Evolutionary conservation across 2,797 vertebrate genomes (phyloP).

Genomic region (Thaleichthys pacificus): DNA sequence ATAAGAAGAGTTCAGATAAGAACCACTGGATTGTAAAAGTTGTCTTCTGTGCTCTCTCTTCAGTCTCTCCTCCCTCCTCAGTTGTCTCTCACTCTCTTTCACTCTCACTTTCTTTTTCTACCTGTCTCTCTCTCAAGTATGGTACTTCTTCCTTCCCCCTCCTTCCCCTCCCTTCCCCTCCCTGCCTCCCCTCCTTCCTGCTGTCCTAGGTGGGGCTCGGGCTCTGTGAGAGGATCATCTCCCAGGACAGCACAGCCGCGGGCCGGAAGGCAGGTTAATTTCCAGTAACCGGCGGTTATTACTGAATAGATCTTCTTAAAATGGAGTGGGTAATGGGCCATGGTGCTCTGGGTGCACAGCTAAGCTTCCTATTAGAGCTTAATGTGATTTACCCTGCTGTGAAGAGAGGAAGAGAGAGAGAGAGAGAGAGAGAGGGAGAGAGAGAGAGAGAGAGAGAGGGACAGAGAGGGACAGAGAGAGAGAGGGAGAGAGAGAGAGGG

Average conservation of each 20-base stretch:
- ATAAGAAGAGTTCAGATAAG: too few relatives aligned
- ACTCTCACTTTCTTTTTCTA: constrained; percentile 4
- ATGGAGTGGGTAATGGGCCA: constrained; percentile 69
- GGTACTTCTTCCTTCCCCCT: too few relatives aligned
- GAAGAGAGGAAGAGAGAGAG: constrained; percentile 22
- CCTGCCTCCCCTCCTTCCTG: constrained; percentile 9
- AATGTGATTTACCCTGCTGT: constrained; percentile 67
- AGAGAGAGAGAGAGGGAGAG: not conserved
- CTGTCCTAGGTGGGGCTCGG: constrained; percentile 31
- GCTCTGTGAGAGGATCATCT: constrained; percentile 57
- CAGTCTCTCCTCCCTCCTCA: constrained; percentile 38
- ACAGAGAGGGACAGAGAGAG: not conserved
- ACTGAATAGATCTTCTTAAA: constrained; percentile 67
- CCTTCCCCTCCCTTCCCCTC: too few relatives aligned
- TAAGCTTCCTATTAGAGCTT: constrained; percentile 66
- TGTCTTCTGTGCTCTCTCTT: not conserved
- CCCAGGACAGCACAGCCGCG: constrained; percentile 51
- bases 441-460: not conserved
- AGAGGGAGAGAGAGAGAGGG: not conserved
- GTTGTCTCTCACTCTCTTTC: constrained; percentile 10
- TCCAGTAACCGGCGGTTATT: constrained; percentile 68
- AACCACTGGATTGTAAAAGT: too few relatives aligned
- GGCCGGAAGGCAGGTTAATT: constrained; percentile 70
- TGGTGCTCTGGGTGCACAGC: constrained; percentile 64
- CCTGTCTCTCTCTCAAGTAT: too few relatives aligned